Conservation (phyloP, 2,888 invertebrate genomes). For the Rosalia funebris region DNA sequence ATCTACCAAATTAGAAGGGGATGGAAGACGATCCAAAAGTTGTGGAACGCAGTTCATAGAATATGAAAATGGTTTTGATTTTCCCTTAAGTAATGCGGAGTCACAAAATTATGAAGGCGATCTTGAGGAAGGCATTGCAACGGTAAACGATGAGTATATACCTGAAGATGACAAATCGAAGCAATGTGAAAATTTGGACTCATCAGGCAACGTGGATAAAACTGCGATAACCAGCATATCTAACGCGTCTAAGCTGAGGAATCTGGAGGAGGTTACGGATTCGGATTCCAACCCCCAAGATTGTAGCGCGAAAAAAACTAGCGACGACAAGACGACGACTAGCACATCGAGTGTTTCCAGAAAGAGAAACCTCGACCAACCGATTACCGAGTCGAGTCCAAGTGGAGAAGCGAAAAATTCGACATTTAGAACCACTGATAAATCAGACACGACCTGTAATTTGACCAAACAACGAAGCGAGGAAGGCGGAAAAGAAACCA, state of each 20-base stretch:
- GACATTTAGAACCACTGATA: not conserved
- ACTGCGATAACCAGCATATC: slow-evolving; percentile 26
- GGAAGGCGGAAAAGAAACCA: not conserved
- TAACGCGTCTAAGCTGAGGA: slow-evolving; percentile 30
- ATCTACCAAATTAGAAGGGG: too few species aligned
- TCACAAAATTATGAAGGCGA: too few species aligned
- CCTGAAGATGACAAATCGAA: not conserved
- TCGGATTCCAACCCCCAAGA: slow-evolving; percentile 22
- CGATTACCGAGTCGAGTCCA: slow-evolving; percentile 5
- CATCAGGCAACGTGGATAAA: not conserved
- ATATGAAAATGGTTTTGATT: too few species aligned
- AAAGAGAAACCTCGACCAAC: slow-evolving; percentile 35
- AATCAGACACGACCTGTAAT: slow-evolving; percentile 16
- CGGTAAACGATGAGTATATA: too few species aligned
- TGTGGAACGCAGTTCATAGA: not conserved
- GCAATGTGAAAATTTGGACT: slow-evolving; percentile 1
- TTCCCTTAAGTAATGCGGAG: too few species aligned
- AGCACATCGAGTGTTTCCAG: slow-evolving; percentile 38
- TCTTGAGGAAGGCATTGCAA: too few species aligned
- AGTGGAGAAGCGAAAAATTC: not conserved
- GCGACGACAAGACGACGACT: slow-evolving; percentile 17
- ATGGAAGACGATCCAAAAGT: not conserved
- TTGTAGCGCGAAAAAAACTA: slow-evolving; percentile 2
- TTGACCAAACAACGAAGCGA: slow-evolving; percentile 24
- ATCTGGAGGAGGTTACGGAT: slow-evolving; percentile 32